Conservation (phyloP, 2,113 vertebrate genomes). For the Solea senegalensis region DNA sequence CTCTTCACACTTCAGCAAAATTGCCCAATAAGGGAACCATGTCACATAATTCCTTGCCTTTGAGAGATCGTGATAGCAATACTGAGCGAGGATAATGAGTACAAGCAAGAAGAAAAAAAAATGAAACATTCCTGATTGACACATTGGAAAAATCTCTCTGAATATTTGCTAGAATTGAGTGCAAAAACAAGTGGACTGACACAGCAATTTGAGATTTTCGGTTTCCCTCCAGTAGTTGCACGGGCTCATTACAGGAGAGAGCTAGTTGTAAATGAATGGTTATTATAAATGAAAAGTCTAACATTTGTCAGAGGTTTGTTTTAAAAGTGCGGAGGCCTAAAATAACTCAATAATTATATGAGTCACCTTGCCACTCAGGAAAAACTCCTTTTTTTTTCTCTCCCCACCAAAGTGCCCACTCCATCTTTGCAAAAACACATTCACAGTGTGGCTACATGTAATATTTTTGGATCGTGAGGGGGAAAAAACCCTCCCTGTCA, state of each 20-base stretch:
- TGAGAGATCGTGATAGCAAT: not conserved
- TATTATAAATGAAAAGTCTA: constrained; percentile 72
- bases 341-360: constrained; percentile 78
- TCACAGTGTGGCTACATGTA: constrained; percentile 63
- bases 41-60: not conserved
- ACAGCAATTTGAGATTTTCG: constrained; percentile 33
- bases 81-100: not conserved
- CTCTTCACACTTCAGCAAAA: constrained; percentile 10
- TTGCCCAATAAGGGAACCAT: not conserved
- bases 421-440: constrained; percentile 69
- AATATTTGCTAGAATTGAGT: constrained; percentile 5
- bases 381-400: constrained; percentile 64
- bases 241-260: constrained; percentile 48
- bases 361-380: constrained; percentile 74
- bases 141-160: constrained; percentile 19
- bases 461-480: constrained; percentile 75
- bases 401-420: constrained; percentile 60
- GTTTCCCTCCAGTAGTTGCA: constrained; percentile 48
- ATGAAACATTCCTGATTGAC: not conserved
- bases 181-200: not conserved
- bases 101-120: not conserved
- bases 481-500: constrained; percentile 58
- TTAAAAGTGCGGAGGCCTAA: constrained; percentile 64
- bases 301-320: constrained; percentile 70
- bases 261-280: constrained; percentile 63